These are phyloP conservation scores for Herpetotheres cachinnans DNA, from an alignment of 2,113 vertebrate species.

Conservation along the genomic window DNA sequence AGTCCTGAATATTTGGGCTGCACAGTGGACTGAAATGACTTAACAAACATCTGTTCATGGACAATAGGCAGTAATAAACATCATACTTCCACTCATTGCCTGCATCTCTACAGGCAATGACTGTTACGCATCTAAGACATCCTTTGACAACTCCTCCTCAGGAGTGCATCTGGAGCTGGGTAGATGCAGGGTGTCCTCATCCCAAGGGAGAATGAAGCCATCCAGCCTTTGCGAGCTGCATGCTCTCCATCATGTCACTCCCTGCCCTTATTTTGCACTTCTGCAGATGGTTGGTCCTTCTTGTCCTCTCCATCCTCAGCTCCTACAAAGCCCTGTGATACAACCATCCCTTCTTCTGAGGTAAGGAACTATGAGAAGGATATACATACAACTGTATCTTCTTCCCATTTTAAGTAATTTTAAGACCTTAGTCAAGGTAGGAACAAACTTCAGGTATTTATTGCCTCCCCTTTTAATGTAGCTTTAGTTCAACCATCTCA, in stretches of 20 bases:
- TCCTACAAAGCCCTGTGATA: background rate
- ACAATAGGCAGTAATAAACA: background rate
- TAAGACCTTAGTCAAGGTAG: background rate
- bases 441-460: background rate
- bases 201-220: background rate
- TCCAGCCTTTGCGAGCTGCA: background rate
- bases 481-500: background rate
- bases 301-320: background rate
- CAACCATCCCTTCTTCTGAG: background rate
- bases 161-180: background rate
- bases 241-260: background rate
- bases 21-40: background rate
- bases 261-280: background rate
- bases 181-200: rapidly evolving
- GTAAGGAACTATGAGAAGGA: background rate
- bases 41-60: background rate
- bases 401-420: background rate
- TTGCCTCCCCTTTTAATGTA: background rate
- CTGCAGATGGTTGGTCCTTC: background rate
- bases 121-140: background rate
- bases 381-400: background rate
- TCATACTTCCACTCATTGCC: background rate
- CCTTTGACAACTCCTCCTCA: background rate
- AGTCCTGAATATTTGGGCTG: background rate
- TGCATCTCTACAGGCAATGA: background rate